These are phyloP conservation scores for Lacerta agilis DNA, from an alignment of 2,797 vertebrate species.

Conservation along the genomic window DNA sequence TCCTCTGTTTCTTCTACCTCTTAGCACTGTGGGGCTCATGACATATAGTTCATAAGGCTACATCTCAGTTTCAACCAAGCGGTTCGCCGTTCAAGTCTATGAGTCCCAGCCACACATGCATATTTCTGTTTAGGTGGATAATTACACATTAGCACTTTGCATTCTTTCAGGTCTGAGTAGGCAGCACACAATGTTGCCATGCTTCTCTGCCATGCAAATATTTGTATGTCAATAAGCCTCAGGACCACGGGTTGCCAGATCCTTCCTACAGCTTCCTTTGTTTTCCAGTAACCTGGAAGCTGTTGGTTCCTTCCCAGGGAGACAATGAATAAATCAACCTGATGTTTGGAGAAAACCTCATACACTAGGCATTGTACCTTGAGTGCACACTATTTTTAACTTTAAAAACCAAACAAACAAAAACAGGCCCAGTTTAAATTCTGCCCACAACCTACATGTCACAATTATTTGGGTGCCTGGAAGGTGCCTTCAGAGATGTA, in stretches of 20 bases:
- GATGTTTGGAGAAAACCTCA: neutral
- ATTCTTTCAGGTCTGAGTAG: neutral
- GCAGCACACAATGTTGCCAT: too few species aligned
- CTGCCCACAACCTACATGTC: conserved; percentile 17
- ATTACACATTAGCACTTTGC: neutral
- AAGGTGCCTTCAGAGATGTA: conserved; percentile 38
- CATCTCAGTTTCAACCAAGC: too few species aligned
- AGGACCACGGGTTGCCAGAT: neutral
- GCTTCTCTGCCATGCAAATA: neutral
- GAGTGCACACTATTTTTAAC: conserved; percentile 10
- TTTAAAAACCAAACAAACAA: neutral
- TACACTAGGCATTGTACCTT: neutral
- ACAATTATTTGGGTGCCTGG: conserved; percentile 43
- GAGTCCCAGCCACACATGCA: too few species aligned
- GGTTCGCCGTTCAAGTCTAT: neutral
- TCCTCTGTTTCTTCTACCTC: too few species aligned
- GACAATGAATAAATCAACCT: neutral
- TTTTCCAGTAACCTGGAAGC: neutral
- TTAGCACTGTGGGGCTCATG: too few species aligned
- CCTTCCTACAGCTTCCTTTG: neutral
- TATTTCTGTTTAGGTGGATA: neutral
- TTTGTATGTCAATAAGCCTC: too few species aligned
- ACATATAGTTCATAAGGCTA: too few species aligned
- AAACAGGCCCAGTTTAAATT: neutral
- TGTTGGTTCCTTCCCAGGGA: neutral